Evolutionary conservation across 1,140 invertebrate species (phyloP), one percentile per base, ranked within the genome.

Genomic region (Papilio polyxenes): DNA sequence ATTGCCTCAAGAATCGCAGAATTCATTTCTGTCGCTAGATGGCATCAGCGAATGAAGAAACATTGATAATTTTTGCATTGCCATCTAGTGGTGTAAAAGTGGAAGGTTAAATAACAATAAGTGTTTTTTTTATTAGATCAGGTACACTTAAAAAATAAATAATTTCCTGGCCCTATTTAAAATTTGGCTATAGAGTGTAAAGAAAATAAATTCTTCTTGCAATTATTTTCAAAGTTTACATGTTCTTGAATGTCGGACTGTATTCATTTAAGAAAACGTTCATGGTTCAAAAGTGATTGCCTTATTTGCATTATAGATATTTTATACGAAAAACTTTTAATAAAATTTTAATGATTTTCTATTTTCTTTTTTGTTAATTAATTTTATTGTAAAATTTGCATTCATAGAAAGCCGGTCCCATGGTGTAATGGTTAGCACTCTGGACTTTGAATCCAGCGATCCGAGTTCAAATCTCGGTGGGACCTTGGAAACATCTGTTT

Each of bases 401-500:
- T 0, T 15, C 0, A 0, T 0, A 0, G 4, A 0, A 49, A 85
- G 84, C 81, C 84, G 97, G 97, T 97, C 96, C 96, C 96, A 97
- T 97, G 97, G 97, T 97, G 97, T 97, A 97, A 97, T 97, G 97
- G 97, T 97, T 96, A 97, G 97, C 97, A 97, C 96, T 97, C 96
- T 97, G 97, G 97, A 97, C 97, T 97, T 95, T 97, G 97, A 97
- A 97, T 97, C 97, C 97, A 97, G 97, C 96, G 97, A 97, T 97
- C 96, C 96, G 96, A 97, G 96, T 97, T 97, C 96, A 96, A 97
- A 96, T 97, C 96, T 97, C 96, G 96, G 96, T 96, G 96, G 96
- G 96, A 97, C 96, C 96, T 97, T 76, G 69, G 4, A 15, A 20
- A 74, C 84, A 83, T 65, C 49, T 13, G 56, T 82, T 89, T 82